Conservation (phyloP, 2,113 vertebrate genomes). For the Colistium nudipinnis region DNA sequence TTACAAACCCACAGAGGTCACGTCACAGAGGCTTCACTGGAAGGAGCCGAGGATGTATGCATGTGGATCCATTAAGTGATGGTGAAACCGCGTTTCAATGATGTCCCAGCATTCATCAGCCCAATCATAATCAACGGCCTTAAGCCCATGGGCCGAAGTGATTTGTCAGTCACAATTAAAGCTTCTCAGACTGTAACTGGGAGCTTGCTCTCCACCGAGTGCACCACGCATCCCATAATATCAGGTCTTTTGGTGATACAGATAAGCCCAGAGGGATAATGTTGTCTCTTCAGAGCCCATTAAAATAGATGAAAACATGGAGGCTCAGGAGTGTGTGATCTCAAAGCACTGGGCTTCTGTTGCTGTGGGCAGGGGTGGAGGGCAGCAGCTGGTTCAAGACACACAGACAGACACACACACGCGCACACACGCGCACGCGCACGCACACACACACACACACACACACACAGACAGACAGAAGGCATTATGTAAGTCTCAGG, state of each 20-base stretch:
- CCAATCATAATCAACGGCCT: background rate
- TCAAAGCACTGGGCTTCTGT: constrained; percentile 42
- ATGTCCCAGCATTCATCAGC: background rate
- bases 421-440: background rate
- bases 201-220: constrained; percentile 35
- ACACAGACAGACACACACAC: background rate
- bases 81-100: too few species aligned
- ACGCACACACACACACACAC: background rate
- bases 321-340: constrained; percentile 36
- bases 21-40: background rate
- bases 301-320: constrained; percentile 58
- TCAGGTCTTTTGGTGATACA: constrained; percentile 35
- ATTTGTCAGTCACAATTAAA: constrained; percentile 1
- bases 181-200: background rate
- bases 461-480: too few species aligned
- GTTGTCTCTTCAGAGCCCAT: constrained; percentile 59
- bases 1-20: background rate
- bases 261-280: constrained; percentile 56
- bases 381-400: constrained; percentile 52
- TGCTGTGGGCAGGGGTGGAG: constrained; percentile 42
- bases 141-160: background rate
- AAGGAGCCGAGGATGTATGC: background rate
- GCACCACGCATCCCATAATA: constrained; percentile 21
- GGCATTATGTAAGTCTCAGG: too few species aligned
- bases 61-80: too few species aligned